Conservation (phyloP, 1,140 invertebrate species). For the Drosophila navojoa region DNA sequence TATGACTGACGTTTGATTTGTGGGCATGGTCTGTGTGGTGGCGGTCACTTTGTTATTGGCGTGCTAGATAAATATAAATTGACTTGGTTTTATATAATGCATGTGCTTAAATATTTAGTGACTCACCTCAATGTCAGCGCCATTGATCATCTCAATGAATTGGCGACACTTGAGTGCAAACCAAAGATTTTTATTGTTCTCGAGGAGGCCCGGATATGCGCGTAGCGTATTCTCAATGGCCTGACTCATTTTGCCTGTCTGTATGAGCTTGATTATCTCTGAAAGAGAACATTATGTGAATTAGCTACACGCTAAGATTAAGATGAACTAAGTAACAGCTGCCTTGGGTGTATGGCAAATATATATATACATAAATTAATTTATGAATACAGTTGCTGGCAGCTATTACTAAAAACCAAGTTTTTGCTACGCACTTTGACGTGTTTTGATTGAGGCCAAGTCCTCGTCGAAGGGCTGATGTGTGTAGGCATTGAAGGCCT, state of each 20-base stretch:
- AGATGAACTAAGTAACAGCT: no score
- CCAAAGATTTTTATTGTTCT: slow-evolving; percentile 94
- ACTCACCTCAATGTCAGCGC: slow-evolving; percentile 88
- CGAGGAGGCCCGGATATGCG: slow-evolving; percentile 95
- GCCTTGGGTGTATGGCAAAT: no score
- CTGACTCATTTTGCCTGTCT: slow-evolving; percentile 96
- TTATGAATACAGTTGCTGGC: no score
- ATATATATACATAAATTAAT: no score
- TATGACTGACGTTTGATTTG: slow-evolving; percentile 88
- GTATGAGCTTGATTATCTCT: slow-evolving; percentile 97
- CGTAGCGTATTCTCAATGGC: slow-evolving; percentile 95
- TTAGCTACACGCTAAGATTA: no score
- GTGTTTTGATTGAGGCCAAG: slow-evolving; percentile 96
- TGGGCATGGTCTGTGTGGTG: slow-evolving; percentile 79
- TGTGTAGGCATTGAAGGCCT: slow-evolving; percentile 96
- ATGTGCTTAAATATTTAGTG: background rate
- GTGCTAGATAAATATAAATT: slow-evolving; percentile 36
- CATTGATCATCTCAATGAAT: slow-evolving; percentile 98
- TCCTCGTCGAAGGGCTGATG: slow-evolving; percentile 96
- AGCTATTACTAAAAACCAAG: no score
- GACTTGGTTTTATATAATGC: background rate
- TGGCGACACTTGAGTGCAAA: slow-evolving; percentile 98
- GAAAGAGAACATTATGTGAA: slow-evolving; percentile 72
- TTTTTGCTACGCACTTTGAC: slow-evolving; percentile 91
- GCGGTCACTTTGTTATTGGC: slow-evolving; percentile 73